phyloP scores from a whole-genome alignment of 2,888 invertebrate species.

The Oscheius sp. region DNA sequence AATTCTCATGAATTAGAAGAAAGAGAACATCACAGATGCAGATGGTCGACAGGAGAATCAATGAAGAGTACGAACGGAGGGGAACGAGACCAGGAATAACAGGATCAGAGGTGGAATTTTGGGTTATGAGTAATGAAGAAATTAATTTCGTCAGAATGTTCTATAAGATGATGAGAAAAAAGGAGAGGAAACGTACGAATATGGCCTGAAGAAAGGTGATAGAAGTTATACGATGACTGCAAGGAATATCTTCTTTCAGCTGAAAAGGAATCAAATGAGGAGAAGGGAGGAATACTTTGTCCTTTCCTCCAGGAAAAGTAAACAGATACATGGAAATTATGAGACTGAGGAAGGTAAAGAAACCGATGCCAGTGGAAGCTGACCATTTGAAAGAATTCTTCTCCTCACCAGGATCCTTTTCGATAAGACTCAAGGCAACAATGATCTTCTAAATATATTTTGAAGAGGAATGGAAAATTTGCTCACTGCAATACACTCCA shows the following conservation, averaged over 20 bases:
- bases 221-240: neutral
- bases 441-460: neutral
- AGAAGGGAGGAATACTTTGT: neutral
- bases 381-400: conserved; percentile 20
- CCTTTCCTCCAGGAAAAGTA: conserved; percentile 1
- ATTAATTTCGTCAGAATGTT: conserved; percentile 6
- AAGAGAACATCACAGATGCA: conserved; percentile 4
- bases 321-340: conserved; percentile 4
- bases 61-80: neutral
- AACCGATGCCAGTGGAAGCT: conserved; percentile 3
- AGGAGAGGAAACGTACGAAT: too few relatives aligned
- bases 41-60: conserved; percentile 13
- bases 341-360: conserved; percentile 1
- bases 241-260: conserved; percentile 2
- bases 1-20: conserved; percentile 15
- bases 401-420: neutral
- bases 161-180: too few relatives aligned
- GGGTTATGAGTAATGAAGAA: conserved; percentile 7
- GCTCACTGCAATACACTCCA: neutral
- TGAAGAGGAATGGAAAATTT: neutral
- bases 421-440: neutral
- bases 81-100: neutral
- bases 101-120: neutral
- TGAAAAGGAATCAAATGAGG: neutral
- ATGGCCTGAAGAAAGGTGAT: conserved; percentile 7